Evolutionary conservation across 2,113 vertebrate species (phyloP).

Genomic region (Cettia cetti): DNA sequence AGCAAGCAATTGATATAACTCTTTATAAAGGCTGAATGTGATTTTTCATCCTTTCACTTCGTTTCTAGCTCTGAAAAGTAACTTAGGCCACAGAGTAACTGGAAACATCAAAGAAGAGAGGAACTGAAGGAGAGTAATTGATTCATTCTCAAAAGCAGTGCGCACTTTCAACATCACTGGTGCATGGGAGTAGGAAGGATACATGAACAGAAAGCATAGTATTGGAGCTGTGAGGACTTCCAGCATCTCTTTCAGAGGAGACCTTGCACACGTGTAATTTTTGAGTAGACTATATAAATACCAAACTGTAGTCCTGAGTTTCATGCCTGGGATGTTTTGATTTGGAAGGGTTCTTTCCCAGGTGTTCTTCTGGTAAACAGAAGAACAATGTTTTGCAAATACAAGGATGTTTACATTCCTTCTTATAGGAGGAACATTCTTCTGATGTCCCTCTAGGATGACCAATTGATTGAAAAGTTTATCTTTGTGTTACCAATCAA

Average conservation of each 20-base stretch:
- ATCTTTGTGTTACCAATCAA: too few species aligned
- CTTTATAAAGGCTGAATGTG: not conserved
- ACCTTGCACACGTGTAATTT: not conserved
- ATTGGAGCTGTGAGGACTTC: not conserved
- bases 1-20: not conserved
- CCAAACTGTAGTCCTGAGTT: too few species aligned
- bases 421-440: too few species aligned
- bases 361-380: too few species aligned
- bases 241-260: not conserved
- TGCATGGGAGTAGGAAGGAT: accelerated
- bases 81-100: not conserved
- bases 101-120: not conserved
- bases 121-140: not conserved
- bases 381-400: too few species aligned
- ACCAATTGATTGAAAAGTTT: too few species aligned
- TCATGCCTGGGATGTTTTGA: too few species aligned
- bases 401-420: too few species aligned
- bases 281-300: not conserved
- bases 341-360: too few species aligned
- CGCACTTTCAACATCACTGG: not conserved
- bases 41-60: not conserved
- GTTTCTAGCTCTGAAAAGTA: not conserved
- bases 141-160: not conserved
- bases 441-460: too few species aligned
- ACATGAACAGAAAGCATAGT: not conserved